A percentile compares a stretch with the other conserved stretches of the same genome.
phyloP scores from a whole-genome alignment of 37 sponge, comb jelly and placozoan genomes.

The Beroe ovata region DNA sequence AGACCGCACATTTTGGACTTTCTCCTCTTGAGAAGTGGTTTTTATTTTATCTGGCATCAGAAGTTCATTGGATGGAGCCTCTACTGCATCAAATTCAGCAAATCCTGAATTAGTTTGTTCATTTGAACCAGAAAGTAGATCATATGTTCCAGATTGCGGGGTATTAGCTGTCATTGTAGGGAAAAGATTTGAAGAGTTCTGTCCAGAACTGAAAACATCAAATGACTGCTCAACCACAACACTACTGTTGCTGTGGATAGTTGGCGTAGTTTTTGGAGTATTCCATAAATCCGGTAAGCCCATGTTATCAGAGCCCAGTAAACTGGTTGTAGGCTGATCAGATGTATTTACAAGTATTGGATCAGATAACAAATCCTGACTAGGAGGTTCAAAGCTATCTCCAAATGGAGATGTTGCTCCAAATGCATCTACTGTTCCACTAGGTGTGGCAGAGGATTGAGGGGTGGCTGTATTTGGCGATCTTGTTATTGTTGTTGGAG shows the following conservation, averaged over 20 bases:
- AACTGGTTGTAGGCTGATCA: not conserved
- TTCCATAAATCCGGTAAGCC: constrained; percentile 37
- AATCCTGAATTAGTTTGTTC: not conserved
- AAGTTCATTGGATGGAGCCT: not conserved
- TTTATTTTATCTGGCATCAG: constrained; percentile 19
- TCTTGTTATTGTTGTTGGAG: not conserved
- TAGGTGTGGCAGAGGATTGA: not conserved
- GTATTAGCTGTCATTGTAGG: not conserved
- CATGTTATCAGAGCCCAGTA: not conserved
- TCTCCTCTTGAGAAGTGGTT: not conserved
- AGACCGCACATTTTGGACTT: constrained; percentile 48
- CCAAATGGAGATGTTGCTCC: constrained; percentile 36
- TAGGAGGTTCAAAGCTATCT: constrained; percentile 39
- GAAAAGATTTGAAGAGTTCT: constrained; percentile 25
- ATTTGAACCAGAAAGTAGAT: not conserved
- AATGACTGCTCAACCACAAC: constrained; percentile 56
- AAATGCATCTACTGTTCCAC: not conserved
- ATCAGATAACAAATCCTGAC: constrained; percentile 29
- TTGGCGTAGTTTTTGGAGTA: constrained; percentile 18
- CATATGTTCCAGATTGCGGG: not conserved
- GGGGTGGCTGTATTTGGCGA: not conserved
- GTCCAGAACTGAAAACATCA: constrained; percentile 19
- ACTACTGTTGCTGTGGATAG: constrained; percentile 30
- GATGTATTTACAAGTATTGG: constrained; percentile 27
- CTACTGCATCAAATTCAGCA: constrained; percentile 35